phyloP scores from a whole-genome alignment of 2,113 vertebrate genomes.

The Atractosteus spatula region DNA sequence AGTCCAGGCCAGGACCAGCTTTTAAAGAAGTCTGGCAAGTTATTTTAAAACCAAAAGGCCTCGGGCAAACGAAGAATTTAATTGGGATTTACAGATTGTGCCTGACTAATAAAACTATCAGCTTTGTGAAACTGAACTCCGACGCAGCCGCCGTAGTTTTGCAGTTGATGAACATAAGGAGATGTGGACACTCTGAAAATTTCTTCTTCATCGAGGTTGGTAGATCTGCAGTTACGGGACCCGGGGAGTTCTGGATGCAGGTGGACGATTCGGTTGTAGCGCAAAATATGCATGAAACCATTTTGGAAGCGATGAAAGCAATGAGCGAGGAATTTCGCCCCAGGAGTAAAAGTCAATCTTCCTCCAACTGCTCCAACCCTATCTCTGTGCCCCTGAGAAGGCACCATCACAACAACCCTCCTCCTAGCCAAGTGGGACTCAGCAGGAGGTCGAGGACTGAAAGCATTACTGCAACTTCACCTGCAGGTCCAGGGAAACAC shows the following conservation, averaged over 20 bases:
- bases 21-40: slow-evolving; percentile 91
- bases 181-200: slow-evolving; percentile 85
- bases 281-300: slow-evolving; percentile 89
- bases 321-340: slow-evolving; percentile 88
- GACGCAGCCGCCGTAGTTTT: slow-evolving; percentile 84
- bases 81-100: slow-evolving; percentile 88
- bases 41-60: slow-evolving; percentile 84
- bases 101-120: slow-evolving; percentile 85
- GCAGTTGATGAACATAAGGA: slow-evolving; percentile 84
- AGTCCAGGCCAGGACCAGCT: slow-evolving; percentile 73
- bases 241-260: slow-evolving; percentile 90
- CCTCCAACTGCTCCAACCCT: slow-evolving; percentile 84
- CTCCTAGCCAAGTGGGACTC: slow-evolving; percentile 82
- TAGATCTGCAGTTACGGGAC: slow-evolving; percentile 78
- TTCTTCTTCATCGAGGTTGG: slow-evolving; percentile 91
- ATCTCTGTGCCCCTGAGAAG: slow-evolving; percentile 82
- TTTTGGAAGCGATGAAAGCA: slow-evolving; percentile 85
- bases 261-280: slow-evolving; percentile 86
- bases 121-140: slow-evolving; percentile 84
- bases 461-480: slow-evolving; percentile 78
- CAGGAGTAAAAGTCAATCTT: slow-evolving; percentile 86
- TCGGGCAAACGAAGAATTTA: slow-evolving; percentile 85
- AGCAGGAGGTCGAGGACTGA: slow-evolving; percentile 76
- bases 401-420: slow-evolving; percentile 81
- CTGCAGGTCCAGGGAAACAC: slow-evolving; percentile 69